Evolutionary conservation across 2,797 vertebrate genomes (phyloP), one percentile per base, ranked within the genome.

Genomic region (Hippocampus kuda): DNA sequence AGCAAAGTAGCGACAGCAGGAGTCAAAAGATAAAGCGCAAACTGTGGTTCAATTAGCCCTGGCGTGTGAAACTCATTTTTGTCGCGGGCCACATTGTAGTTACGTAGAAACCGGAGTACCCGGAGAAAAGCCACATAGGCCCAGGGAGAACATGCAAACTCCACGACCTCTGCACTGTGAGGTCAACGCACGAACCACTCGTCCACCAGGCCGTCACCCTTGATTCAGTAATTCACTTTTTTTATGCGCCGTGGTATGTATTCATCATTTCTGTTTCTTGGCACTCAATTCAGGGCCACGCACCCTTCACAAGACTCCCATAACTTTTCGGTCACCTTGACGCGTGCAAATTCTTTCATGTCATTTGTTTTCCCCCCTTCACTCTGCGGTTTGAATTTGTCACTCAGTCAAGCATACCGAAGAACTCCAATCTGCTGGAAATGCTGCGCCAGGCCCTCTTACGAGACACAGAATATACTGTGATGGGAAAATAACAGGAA

Each of bases 261-360:
- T 44, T 64, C 16, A 27, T 27, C 56, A 8, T 61, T 56, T 56
- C 9, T 24, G 10, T 56, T 61, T 38, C 27, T 60, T 34, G 59
- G n/a, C 62, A 46, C n/a, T 64, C 22, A 26, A 24, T 64, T 64
- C 41, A 44, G 24, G 62, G 62, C 77, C 71, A 75, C 78, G 80
- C 62, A 54, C 82, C 82, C 79, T 73, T 26, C 77, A 77, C 82
- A 81, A 75, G 65, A 70, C 63, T 81, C 70, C 67, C 75, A 72
- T 66, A 64, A 34, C 72, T 74, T 78, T 81, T 82, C 57, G 53
- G 74, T 77, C 69, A 75, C 73, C 68, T 75, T 72, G 74, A 73
- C 71, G 72, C 59, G 70, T 38, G 68, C 18, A 4, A 71, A 69
- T 79, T 73, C 80, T 67, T 70, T 66, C 71, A 72, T 67, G 56